phyloP scores from a whole-genome alignment of 2,113 vertebrate genomes.

The Amblyornis subalaris region DNA sequence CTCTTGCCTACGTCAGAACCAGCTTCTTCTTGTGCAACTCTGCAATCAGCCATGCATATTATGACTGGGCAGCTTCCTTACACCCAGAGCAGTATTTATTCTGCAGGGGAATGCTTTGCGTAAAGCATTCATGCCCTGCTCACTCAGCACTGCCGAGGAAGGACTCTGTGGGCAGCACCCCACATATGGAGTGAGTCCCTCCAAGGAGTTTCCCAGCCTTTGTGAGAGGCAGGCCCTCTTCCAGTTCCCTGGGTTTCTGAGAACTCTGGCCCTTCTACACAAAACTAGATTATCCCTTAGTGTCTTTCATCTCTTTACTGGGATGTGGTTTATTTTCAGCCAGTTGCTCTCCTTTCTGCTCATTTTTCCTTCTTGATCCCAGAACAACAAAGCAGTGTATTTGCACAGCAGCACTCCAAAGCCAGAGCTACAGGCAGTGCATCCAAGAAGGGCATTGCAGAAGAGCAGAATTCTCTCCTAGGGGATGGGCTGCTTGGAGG shows the following conservation, averaged over 20 bases:
- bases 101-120: background rate
- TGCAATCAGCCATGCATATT: background rate
- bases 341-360: background rate
- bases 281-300: background rate
- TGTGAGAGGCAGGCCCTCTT: background rate
- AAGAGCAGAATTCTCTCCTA: background rate
- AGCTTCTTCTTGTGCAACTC: background rate
- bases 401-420: background rate
- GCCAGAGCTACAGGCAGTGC: background rate
- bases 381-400: background rate
- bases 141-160: background rate
- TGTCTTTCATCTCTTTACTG: background rate
- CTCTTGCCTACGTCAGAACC: background rate
- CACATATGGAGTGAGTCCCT: background rate
- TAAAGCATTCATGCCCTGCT: background rate
- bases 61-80: background rate
- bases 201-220: background rate
- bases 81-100: background rate
- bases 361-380: background rate
- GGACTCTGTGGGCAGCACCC: background rate
- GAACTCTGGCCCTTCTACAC: background rate
- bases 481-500: background rate
- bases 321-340: background rate
- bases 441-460: background rate
- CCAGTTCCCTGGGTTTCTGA: background rate